phyloP scores from a whole-genome alignment of 2,797 vertebrate genomes.

The Astyanax mexicanus region DNA sequence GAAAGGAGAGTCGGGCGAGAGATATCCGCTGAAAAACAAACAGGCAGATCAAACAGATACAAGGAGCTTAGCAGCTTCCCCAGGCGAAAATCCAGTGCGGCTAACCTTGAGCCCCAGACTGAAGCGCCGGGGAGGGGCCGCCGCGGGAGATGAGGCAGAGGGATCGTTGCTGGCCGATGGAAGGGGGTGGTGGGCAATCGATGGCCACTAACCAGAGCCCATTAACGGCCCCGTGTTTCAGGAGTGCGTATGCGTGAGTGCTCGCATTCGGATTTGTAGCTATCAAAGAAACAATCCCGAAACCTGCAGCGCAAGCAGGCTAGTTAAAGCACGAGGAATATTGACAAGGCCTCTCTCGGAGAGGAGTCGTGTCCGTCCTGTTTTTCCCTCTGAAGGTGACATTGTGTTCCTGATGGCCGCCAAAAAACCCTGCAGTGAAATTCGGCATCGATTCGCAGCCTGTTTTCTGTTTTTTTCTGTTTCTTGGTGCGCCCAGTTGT shows the following conservation, averaged over 20 bases:
- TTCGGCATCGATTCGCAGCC: slow-evolving; percentile 79
- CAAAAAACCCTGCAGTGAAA: slow-evolving; percentile 69
- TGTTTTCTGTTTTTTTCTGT: no score
- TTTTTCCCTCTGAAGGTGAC: slow-evolving; percentile 74
- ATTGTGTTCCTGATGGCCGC: slow-evolving; percentile 75
- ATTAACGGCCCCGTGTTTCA: slow-evolving; percentile 26
- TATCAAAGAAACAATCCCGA: slow-evolving; percentile 67
- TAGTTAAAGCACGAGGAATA: slow-evolving; percentile 70
- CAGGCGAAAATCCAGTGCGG: slow-evolving; percentile 31
- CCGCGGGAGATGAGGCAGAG: background rate
- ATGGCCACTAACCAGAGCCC: slow-evolving; percentile 36
- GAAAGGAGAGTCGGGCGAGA: slow-evolving; percentile 24
- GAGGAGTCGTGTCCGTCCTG: slow-evolving; percentile 69
- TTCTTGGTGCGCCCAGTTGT: no score
- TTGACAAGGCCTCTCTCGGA: slow-evolving; percentile 71
- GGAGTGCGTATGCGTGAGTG: slow-evolving; percentile 1
- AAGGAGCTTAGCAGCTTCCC: slow-evolving; percentile 32
- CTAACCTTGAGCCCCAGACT: slow-evolving; percentile 38
- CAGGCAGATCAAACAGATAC: slow-evolving; percentile 30
- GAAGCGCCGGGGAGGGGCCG: background rate
- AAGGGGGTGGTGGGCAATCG: slow-evolving; percentile 20
- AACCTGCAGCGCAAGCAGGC: slow-evolving; percentile 76
- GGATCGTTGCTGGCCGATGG: background rate
- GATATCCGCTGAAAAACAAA: slow-evolving; percentile 45
- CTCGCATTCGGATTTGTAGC: slow-evolving; percentile 50